Evolutionary conservation across 1,140 invertebrate genomes (phyloP).

Genomic region (Drosophila sulfurigaster): DNA sequence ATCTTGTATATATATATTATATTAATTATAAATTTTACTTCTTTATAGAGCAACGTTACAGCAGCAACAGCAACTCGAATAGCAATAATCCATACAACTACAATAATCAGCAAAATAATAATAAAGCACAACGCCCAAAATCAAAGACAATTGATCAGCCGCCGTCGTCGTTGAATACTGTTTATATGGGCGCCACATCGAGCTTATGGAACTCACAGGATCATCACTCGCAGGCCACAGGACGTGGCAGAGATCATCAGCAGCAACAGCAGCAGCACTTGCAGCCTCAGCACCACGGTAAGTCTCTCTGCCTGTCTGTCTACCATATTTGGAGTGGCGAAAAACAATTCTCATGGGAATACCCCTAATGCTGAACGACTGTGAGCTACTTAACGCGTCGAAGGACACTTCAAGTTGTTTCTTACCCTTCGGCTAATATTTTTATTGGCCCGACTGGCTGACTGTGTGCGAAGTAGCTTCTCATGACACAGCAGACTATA

Average conservation of each 20-base stretch:
- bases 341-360: conserved; percentile 25
- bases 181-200: conserved; percentile 76
- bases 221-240: conserved; percentile 54
- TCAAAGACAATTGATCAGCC: conserved; percentile 60
- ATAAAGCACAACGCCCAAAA: conserved; percentile 72
- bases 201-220: conserved; percentile 81
- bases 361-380: conserved; percentile 14
- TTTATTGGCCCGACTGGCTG: conserved; percentile 35
- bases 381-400: conserved; percentile 35
- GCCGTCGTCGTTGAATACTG: conserved; percentile 66
- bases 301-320: conserved; percentile 34
- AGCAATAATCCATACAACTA: conserved; percentile 65
- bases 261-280: conserved; percentile 67
- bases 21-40: not conserved
- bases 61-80: conserved; percentile 68
- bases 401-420: conserved; percentile 42
- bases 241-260: conserved; percentile 67
- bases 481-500: conserved; percentile 67
- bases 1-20: too few species aligned
- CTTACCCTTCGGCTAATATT: conserved; percentile 46
- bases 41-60: conserved; percentile 76
- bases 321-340: too few species aligned
- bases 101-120: conserved; percentile 54
- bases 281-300: conserved; percentile 65
- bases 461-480: conserved; percentile 18